phyloP scores from a whole-genome alignment of 2,113 vertebrate genomes.

The Balaenoptera acutorostrata region DNA sequence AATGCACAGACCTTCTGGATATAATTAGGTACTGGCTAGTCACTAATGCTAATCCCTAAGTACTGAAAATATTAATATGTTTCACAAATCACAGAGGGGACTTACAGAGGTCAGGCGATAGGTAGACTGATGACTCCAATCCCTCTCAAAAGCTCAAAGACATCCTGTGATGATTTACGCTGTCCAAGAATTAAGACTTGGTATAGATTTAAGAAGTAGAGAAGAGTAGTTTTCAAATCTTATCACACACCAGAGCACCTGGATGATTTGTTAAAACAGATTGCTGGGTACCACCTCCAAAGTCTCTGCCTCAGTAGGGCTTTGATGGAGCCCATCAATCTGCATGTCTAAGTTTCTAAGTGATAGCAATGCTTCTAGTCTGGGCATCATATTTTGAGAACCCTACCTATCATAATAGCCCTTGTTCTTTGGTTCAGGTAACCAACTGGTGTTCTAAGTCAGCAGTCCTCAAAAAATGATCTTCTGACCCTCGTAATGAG shows the following conservation, averaged over 20 bases:
- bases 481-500: neutral
- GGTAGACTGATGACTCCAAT: neutral
- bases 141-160: neutral
- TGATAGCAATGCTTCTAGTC: neutral
- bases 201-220: neutral
- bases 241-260: neutral
- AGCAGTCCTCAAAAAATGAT: neutral
- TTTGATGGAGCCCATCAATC: neutral
- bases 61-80: neutral
- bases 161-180: neutral
- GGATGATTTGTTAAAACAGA: neutral
- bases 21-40: neutral
- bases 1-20: neutral
- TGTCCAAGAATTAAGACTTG: neutral
- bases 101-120: neutral
- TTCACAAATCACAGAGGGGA: neutral
- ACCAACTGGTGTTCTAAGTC: neutral
- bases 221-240: neutral
- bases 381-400: neutral
- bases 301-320: neutral
- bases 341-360: neutral
- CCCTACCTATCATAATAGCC: neutral
- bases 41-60: neutral
- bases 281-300: neutral
- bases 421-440: neutral